Conservation (phyloP, 2,113 vertebrate genomes). For the Nothoprocta pentlandii region DNA sequence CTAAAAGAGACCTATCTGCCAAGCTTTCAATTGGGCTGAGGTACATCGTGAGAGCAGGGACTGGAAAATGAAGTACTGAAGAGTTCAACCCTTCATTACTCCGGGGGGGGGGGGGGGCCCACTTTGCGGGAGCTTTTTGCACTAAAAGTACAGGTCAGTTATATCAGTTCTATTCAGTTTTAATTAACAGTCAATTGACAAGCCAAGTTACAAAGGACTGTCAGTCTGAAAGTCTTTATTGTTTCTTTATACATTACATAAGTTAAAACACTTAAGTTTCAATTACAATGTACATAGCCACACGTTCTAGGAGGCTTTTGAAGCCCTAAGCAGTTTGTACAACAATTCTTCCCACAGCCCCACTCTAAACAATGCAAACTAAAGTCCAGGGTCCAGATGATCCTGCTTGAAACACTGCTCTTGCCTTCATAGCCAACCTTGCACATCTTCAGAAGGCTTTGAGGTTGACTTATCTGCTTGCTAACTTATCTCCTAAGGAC, state of each 20-base stretch:
- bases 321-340: neutral
- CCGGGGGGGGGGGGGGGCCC: rapidly evolving
- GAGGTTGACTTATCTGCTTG: neutral
- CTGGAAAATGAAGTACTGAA: neutral
- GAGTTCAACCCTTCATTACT: neutral
- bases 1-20: neutral
- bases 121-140: neutral
- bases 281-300: conserved; percentile 2
- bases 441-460: neutral
- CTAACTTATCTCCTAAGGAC: neutral
- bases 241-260: conserved; percentile 28
- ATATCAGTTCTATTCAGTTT: neutral
- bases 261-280: conserved; percentile 28
- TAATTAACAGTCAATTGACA: neutral
- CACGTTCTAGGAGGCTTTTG: neutral
- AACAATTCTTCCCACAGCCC: neutral
- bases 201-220: neutral
- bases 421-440: neutral
- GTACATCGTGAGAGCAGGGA: neutral
- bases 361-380: neutral
- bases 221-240: conserved; percentile 67
- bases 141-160: neutral
- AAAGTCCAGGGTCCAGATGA: neutral
- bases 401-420: neutral
- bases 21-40: neutral